These are phyloP conservation scores for Artemia franciscana DNA, from an alignment of 1,140 invertebrate genomes.

Conservation along the genomic window DNA sequence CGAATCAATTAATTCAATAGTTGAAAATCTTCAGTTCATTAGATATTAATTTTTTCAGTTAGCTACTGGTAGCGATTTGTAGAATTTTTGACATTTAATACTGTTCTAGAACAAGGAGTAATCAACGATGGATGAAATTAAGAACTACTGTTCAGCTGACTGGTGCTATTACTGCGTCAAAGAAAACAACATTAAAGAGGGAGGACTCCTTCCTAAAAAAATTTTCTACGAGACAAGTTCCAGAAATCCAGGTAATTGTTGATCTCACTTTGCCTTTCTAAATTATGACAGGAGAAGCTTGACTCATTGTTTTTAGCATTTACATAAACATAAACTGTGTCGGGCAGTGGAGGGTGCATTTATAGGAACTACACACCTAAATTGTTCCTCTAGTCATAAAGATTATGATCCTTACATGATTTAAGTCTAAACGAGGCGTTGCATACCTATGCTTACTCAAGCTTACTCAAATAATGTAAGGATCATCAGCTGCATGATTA, in stretches of 20 bases:
- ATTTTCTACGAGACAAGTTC: constrained; percentile 74
- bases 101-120: constrained; percentile 49
- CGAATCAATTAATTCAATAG: too few relatives aligned
- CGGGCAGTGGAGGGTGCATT: background rate
- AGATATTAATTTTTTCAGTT: too few relatives aligned
- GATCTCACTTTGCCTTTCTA: background rate
- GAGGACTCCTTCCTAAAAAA: constrained; percentile 84
- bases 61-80: too few relatives aligned
- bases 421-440: too few relatives aligned
- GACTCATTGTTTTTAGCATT: too few relatives aligned
- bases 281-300: background rate
- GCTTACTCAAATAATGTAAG: too few relatives aligned
- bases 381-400: background rate
- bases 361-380: background rate
- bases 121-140: constrained; percentile 81
- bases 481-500: too few relatives aligned
- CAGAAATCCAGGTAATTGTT: constrained; percentile 39
- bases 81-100: too few relatives aligned
- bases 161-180: constrained; percentile 42
- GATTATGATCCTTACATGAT: too few relatives aligned
- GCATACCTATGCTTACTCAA: too few relatives aligned
- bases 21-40: too few relatives aligned
- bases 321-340: background rate
- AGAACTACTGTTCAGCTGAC: constrained; percentile 74
- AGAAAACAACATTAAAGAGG: constrained; percentile 61